A percentile compares a stretch with the other conserved stretches of the same genome.
Conservation (phyloP, 1,140 invertebrate genomes). For the Drosophila eugracilis region DNA sequence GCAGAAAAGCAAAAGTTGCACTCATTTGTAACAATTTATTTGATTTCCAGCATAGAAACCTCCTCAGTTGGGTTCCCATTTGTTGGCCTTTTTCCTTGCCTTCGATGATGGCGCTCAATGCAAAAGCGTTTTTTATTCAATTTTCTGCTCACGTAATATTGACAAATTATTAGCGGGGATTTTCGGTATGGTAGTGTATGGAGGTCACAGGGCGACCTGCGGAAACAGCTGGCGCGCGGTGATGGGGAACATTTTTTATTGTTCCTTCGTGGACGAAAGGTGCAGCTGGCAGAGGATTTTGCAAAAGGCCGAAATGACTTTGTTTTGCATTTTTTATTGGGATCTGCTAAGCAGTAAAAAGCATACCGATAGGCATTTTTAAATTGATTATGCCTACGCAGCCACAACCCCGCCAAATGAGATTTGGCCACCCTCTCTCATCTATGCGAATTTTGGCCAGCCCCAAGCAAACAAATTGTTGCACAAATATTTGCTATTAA, state of each 20-base stretch:
- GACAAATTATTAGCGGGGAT: slow-evolving; percentile 84
- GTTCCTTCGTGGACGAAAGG: slow-evolving; percentile 46
- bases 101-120: slow-evolving; percentile 50
- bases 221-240: slow-evolving; percentile 57
- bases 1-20: slow-evolving; percentile 65
- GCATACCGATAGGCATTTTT: slow-evolving; percentile 57
- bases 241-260: slow-evolving; percentile 50
- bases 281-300: slow-evolving; percentile 64
- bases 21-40: slow-evolving; percentile 84
- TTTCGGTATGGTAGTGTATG: slow-evolving; percentile 68
- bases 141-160: slow-evolving; percentile 84
- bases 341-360: slow-evolving; percentile 32
- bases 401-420: slow-evolving; percentile 21
- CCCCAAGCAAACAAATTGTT: slow-evolving; percentile 74
- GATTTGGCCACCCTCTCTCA: slow-evolving; percentile 14
- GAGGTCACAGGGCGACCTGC: slow-evolving; percentile 4
- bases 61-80: slow-evolving; percentile 26
- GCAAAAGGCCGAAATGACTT: slow-evolving; percentile 41
- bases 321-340: slow-evolving; percentile 72
- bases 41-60: slow-evolving; percentile 62
- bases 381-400: slow-evolving; percentile 68
- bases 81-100: slow-evolving; percentile 25
- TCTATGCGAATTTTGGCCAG: slow-evolving; percentile 25
- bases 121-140: slow-evolving; percentile 82
- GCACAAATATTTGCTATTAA: slow-evolving; percentile 79